phyloP scores from a whole-genome alignment of 1,140 invertebrate genomes.

The Trichonephila clavipes region DNA sequence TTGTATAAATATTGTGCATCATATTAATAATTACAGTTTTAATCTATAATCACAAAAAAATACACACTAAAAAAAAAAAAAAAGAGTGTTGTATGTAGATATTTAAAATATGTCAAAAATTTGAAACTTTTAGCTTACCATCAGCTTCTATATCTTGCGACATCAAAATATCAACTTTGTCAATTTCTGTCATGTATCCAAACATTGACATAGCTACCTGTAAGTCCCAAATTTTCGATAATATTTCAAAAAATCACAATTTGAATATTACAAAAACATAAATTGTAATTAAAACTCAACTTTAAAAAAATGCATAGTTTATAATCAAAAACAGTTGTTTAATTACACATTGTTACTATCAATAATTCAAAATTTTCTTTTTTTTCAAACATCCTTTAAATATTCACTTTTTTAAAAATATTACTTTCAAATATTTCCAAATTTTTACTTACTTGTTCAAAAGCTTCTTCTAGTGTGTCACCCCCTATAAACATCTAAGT shows the following conservation, averaged over 20 bases:
- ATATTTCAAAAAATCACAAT: not conserved
- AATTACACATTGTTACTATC: not conserved
- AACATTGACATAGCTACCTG: constrained; percentile 95
- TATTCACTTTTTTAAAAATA: too few relatives aligned
- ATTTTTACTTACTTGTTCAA: constrained; percentile 86
- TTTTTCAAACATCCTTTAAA: too few relatives aligned
- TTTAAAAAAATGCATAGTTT: not conserved
- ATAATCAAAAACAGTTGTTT: not conserved
- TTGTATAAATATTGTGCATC: too few relatives aligned
- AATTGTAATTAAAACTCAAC: not conserved
- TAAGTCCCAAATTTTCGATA: not conserved
- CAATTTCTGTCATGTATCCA: constrained; percentile 97
- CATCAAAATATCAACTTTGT: constrained; percentile 90
- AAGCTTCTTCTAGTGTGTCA: constrained; percentile 91
- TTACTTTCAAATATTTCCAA: too few relatives aligned
- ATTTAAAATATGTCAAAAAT: too few relatives aligned
- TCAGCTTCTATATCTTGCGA: constrained; percentile 91
- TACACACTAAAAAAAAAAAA: too few relatives aligned
- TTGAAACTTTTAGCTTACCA: constrained; percentile 80
- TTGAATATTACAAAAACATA: not conserved
- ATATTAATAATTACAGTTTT: not conserved
- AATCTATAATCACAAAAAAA: constrained; percentile 6
- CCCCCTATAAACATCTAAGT: constrained; percentile 88
- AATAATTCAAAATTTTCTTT: not conserved
- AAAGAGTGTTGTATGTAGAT: too few relatives aligned